Base-by-base conservation (phyloP, 1,140 invertebrate species). In the Drosophila sturtevanti region DNA sequence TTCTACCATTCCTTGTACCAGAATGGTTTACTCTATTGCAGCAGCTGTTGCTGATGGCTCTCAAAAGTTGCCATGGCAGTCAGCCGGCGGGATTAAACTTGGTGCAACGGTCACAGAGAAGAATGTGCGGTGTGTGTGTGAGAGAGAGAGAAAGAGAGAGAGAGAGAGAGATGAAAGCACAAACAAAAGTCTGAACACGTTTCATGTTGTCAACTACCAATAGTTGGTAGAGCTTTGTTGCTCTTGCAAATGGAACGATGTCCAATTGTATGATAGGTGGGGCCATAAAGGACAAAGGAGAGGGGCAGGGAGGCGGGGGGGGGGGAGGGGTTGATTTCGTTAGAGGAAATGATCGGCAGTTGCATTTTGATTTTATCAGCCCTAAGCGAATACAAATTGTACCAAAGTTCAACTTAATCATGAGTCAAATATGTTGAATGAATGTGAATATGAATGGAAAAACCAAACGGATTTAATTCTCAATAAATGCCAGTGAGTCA, bases 181-280 rank as follows among this genome's bases (percentile, higher is more conserved):
- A 56, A 35, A 56, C 54, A 56, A 56, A 27, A 10, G 24, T 56
- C 24, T 34, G 14, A 14, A 18, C 54, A 56, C 27, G 54, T 31
- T 31, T 27, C 52, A 54, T 14, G 24, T 56, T 56, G 54, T 27
- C 54, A 55, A 48, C 41, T 48, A 48, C 41, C 41, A 48, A 48
- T 48, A 48, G 41, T 48, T 48, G 41, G 16, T 48, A 48, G 16
- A 21, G 16, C 16, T 55, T 55, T 16, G 27, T 6, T 12, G 52
- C n/a, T 34, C 14, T 34, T 51, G 44, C 21, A 14, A 18, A 2
- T 10, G 10, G 38, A 44, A 7, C 10, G 24, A 7, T 3, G 52
- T 16, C 12, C 10, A 14, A 21, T 31, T 22, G 11, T 6, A 12
- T 22, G 48, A 11, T 12, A 21, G 12, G 38, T 41, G 14, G 38